Evolutionary conservation across 2,113 vertebrate species (phyloP), one percentile per base, ranked within the genome.

Genomic region (Channa argus): DNA sequence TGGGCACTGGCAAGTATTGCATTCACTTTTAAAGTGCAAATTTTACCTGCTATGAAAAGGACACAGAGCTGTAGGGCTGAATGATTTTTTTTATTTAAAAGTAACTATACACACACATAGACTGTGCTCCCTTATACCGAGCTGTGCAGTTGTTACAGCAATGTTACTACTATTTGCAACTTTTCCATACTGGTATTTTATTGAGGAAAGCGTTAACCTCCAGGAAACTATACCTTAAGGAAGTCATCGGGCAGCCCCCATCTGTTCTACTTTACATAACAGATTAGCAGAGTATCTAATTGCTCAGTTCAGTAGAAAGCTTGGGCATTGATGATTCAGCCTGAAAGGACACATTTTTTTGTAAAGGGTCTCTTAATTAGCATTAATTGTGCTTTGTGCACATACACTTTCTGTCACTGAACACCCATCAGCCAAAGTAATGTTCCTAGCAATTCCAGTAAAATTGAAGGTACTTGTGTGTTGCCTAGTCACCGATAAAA

Each of bases 301-400:
- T 80, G 86, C 63, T 66, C 70, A 74, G 54, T 52, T 49, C 50
- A 65, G 79, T 24, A 61, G 44, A 74, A 74, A 84, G 77, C 77
- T 62, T 38, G 61, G 56, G 74, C 80, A 62, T 11, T 41, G 70
- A 60, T 82, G 72, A 84, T 75, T 80, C 24, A 77, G 43, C 41
- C 52, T 33, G 39, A 3, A 69, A 68, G 52, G 58, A 49, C 55
- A 24, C 45, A 52, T 74, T 34, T n/a, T 52, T 51, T 33, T 33
- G 47, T 67, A 52, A 76, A 77, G 61, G n/a, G 33, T 41, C 15
- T 44, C 46, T 63, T 72, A 53, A 87, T 81, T 65, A 71, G 74
- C 51, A 12, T 45, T 69, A 68, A 74, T 77, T 59, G 65, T 46
- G 65, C 12, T 14, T 53, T 7, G 43, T 38, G 49, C 6, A 34